Evolutionary conservation across 2,888 invertebrate species (phyloP), one percentile per base, ranked within the genome.

Genomic region (Prosopocoilus inquinatus): DNA sequence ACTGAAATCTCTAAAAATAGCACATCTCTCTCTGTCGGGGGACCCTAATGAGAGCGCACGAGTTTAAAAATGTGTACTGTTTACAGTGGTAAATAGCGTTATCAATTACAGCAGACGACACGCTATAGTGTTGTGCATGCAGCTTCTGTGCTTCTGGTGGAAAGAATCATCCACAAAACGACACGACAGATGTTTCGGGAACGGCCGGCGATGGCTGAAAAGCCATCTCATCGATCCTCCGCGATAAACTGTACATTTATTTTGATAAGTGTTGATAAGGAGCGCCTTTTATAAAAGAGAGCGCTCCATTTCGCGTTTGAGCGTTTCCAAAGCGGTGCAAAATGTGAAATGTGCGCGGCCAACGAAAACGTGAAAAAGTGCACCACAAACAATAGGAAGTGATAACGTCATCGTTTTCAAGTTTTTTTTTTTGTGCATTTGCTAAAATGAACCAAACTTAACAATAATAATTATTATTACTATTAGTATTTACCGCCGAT

Each of bases 1-100:
- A 53, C 47, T 46, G 47, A 53, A 53, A 53, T 41, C 46, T 53
- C 53, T 53, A 53, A 53, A 53, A 53, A 53, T 53, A 53, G 53
- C 47, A 36, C 28, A 41, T 44, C 35, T 13, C 41, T 35, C 54
- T 33, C 52, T 32, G 34, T 53, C 53, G 53, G 53, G 53, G 53
- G 53, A 53, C 43, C 46, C 46, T 44, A 51, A 36, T 45, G 51
- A 44, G 45, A 51, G 45, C 51, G 45, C 41, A 41, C 41, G 41
- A 41, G 41, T 41, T 41, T 41, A 11, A 41, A 28, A 41, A 41
- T 41, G 15, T 41, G 16, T 16, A 41, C 16, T 41, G 41, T 41
- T 41, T 41, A 41, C n/a, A 15, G 41, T 28, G 20, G 45, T 13
- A 44, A 44, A n/a, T 28, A 46, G 47, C 38, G 33, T 16, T 28